phyloP scores from a whole-genome alignment of 1,140 invertebrate species.

The Drosophila azteca region DNA sequence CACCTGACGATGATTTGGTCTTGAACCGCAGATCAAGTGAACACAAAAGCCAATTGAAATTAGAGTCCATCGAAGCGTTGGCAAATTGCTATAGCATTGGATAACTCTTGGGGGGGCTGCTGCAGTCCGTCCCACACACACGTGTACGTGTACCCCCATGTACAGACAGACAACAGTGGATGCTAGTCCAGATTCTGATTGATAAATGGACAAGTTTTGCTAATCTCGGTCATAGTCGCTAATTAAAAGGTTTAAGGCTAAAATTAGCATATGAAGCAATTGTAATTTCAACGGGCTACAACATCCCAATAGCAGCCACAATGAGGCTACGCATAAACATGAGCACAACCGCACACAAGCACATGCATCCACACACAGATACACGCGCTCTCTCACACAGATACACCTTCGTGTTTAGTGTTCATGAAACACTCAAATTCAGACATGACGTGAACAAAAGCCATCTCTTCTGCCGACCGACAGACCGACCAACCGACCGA shows the following conservation, averaged over 20 bases:
- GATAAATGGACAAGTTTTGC: slow-evolving; percentile 57
- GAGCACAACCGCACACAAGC: slow-evolving; percentile 5
- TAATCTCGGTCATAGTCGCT: slow-evolving; percentile 79
- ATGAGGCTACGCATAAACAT: slow-evolving; percentile 19
- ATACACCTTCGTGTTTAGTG: slow-evolving; percentile 61
- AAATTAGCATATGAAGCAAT: slow-evolving; percentile 74
- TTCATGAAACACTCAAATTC: slow-evolving; percentile 61
- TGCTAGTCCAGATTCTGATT: slow-evolving; percentile 27
- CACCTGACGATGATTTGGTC: slow-evolving; percentile 44
- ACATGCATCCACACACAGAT: slow-evolving; percentile 8
- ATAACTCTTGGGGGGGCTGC: slow-evolving; percentile 10
- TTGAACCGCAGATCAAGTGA: slow-evolving; percentile 73
- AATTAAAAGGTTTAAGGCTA: slow-evolving; percentile 81
- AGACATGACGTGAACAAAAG: slow-evolving; percentile 52
- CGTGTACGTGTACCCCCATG: background rate
- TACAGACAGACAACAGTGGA: slow-evolving; percentile 8
- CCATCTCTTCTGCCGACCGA: slow-evolving; percentile 17
- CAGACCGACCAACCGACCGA: background rate
- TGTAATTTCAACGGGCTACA: slow-evolving; percentile 24
- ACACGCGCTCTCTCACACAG: slow-evolving; percentile 13
- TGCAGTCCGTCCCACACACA: slow-evolving; percentile 26
- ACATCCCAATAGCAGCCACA: too few relatives aligned
- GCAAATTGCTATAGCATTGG: slow-evolving; percentile 56
- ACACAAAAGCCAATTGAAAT: slow-evolving; percentile 50
- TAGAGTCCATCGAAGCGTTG: slow-evolving; percentile 39